Base-by-base conservation (phyloP, 1,140 invertebrate genomes). In the Elymnias hypermnestra region DNA sequence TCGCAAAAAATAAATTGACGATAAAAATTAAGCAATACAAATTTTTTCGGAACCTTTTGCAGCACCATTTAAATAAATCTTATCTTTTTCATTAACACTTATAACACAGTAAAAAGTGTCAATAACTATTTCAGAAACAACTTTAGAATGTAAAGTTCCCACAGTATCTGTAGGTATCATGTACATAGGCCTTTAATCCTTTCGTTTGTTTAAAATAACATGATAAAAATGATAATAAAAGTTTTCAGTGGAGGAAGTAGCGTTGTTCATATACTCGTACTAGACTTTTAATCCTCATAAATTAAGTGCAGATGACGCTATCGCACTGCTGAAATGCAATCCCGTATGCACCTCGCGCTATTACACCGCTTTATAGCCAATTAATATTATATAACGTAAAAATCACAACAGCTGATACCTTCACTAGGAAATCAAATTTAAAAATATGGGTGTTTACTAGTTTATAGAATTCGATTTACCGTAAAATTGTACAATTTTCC, bases 241-340 rank as follows among this genome's bases (percentile, higher is more conserved):
- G 13, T n/a, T n/a, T n/a, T n/a, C n/a, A n/a, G n/a, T n/a, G n/a
- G 28, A 33, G 46, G 35, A 57, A 47, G 39, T 48, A 10, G 33
- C 40, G 37, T 17, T 48, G 39, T 43, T 36, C 47, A 50, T 49
- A 42, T 49, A 19, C 48, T n/a, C n/a, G n/a, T n/a, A n/a, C n/a
- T n/a, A 35, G 49, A 33, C 36, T 44, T 52, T 58, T 45, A 44
- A 47, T 48, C 12, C 48, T 37, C 46, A 58, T 70, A 77, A 70
- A 74, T 77, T 66, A 66, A 47, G 36, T 54, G 61, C 60, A 70
- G 65, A 55, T 64, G 62, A 61, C 47, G 60, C 50, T 39, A 51
- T 54, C 50, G 67, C 47, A 54, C 52, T 51, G 62, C 44, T 52
- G 28, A 46, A 58, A 56, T 53, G 48, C 46, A 46, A 25, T 50